Percentiles rank a stretch among this genome's conserved stretches.
Conservation (phyloP, 2,888 invertebrate genomes). For the Eupeodes luniger region DNA sequence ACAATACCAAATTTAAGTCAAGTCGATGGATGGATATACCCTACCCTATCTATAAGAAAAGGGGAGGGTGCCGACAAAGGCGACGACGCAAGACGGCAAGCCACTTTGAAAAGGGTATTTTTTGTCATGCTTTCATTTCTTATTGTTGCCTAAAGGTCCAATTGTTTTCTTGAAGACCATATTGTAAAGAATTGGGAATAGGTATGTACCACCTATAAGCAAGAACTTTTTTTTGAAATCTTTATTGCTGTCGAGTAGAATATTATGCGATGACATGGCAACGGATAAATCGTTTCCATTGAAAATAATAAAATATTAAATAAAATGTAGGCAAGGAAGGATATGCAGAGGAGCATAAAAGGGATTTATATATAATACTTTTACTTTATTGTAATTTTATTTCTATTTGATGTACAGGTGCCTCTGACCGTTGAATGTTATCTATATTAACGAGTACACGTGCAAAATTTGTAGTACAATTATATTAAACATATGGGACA, state of each 20-base stretch:
- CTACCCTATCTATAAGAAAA: too few relatives aligned
- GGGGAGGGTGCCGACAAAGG: not conserved
- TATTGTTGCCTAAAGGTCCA: conserved; percentile 58
- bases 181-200: conserved; percentile 22
- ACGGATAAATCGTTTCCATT: conserved; percentile 40
- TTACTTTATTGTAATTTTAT: conserved; percentile 25
- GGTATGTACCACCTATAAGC: too few relatives aligned
- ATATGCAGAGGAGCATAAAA: not conserved
- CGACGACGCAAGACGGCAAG: not conserved
- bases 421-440: not conserved
- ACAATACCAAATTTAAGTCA: conserved; percentile 61
- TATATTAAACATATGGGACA: not conserved
- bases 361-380: not conserved
- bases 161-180: conserved; percentile 65
- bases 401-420: conserved; percentile 24
- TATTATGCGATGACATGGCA: conserved; percentile 19
- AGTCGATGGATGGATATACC: conserved; percentile 11
- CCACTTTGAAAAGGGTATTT: conserved; percentile 39
- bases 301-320: conserved; percentile 37
- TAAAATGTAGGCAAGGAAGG: not conserved
- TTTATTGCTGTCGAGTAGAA: conserved; percentile 47
- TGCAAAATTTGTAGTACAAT: conserved; percentile 22
- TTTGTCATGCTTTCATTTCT: conserved; percentile 32
- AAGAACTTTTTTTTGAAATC: conserved; percentile 40
- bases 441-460: not conserved